phyloP scores from a whole-genome alignment of 37 sponge, comb jelly and placozoan species.

The Eunapius fragilis region DNA sequence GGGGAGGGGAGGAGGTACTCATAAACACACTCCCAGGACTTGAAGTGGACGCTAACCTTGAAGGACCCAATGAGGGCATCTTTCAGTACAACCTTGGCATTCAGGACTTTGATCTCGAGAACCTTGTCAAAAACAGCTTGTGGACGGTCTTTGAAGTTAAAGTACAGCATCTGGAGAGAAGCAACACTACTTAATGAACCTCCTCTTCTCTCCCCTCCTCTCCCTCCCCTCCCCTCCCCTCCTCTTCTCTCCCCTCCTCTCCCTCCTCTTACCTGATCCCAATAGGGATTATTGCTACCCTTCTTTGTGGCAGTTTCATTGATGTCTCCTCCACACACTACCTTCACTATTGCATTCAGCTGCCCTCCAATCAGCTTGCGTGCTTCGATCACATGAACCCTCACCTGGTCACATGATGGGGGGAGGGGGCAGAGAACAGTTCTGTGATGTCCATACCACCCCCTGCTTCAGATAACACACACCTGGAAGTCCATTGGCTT shows the following conservation, averaged over 20 bases:
- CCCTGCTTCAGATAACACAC: neutral
- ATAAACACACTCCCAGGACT: too few species aligned
- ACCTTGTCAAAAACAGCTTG: constrained; percentile 83
- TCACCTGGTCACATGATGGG: constrained; percentile 51
- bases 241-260: neutral
- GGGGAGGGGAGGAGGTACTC: too few species aligned
- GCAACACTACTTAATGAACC: neutral
- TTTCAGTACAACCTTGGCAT: constrained; percentile 79
- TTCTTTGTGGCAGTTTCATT: constrained; percentile 83
- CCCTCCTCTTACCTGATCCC: constrained; percentile 79
- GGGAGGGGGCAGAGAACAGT: neutral
- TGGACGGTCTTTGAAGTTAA: constrained; percentile 81
- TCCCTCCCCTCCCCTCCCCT: neutral
- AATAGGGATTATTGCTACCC: constrained; percentile 90
- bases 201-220: neutral
- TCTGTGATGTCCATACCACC: neutral
- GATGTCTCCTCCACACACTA: constrained; percentile 74
- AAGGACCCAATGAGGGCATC: constrained; percentile 95
- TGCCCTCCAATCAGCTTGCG: constrained; percentile 87
- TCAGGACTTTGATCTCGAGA: constrained; percentile 86
- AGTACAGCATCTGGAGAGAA: constrained; percentile 72
- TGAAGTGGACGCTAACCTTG: too few species aligned
- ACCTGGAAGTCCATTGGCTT: constrained; percentile 96
- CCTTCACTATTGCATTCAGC: constrained; percentile 86
- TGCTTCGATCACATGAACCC: constrained; percentile 92